Percentiles rank a stretch among this genome's conserved stretches.
phyloP scores from a whole-genome alignment of 37 sponge, comb jelly and placozoan species.

The Spongilla lacustris region DNA sequence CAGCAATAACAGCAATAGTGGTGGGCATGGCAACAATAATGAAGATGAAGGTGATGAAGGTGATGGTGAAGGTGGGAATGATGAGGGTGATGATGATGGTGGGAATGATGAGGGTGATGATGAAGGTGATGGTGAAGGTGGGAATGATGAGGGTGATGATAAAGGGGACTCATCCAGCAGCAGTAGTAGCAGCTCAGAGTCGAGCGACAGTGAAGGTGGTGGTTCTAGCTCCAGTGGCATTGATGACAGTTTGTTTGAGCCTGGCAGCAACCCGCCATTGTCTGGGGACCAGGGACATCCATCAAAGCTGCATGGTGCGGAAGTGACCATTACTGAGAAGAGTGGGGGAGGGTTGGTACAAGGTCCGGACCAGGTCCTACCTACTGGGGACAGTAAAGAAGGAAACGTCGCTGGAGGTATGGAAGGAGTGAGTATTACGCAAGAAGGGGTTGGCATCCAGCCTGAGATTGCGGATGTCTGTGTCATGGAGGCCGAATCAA shows the following conservation, averaged over 20 bases:
- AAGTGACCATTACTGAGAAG: not conserved
- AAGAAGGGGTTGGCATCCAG: not conserved
- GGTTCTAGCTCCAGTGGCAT: constrained; percentile 49
- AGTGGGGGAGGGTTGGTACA: not conserved
- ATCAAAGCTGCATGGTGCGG: not conserved
- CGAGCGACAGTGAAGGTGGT: constrained; percentile 35
- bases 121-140: not conserved
- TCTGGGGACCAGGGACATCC: not conserved
- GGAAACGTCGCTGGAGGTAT: not conserved
- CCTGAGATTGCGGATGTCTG: not conserved
- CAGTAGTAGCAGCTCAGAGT: not conserved
- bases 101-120: not conserved
- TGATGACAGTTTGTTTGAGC: constrained; percentile 50
- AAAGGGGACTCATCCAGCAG: not conserved
- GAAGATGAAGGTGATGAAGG: not conserved
- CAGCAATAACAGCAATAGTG: not conserved
- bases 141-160: not conserved
- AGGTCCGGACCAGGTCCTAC: not conserved
- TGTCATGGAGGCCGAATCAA: too few species aligned
- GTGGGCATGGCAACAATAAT: not conserved
- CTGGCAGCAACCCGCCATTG: not conserved
- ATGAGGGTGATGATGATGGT: not conserved
- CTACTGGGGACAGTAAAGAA: not conserved
- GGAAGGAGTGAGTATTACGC: not conserved
- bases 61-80: not conserved